phyloP scores from a whole-genome alignment of 1,140 invertebrate species.

The Apis florea region DNA sequence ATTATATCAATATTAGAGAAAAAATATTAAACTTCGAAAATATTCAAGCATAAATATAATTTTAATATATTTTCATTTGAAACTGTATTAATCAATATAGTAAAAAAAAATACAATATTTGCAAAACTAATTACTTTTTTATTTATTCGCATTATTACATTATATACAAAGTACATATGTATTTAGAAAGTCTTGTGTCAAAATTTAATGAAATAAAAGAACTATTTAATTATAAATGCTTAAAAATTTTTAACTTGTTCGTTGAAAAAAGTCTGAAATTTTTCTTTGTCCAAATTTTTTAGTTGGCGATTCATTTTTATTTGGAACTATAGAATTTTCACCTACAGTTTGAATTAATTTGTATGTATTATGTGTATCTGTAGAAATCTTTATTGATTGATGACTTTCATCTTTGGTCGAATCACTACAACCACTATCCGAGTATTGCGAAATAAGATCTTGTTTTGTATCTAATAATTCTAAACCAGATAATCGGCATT shows the following conservation, averaged over 20 bases:
- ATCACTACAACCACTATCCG: conserved; percentile 14
- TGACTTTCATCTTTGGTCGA: conserved; percentile 16
- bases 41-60: background rate
- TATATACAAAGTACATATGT: conserved; percentile 36
- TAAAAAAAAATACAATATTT: background rate
- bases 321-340: background rate
- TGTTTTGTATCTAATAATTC: conserved; percentile 25
- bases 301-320: conserved; percentile 1
- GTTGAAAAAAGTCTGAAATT: conserved; percentile 69
- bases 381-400: conserved; percentile 4
- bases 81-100: background rate
- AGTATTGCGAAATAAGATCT: conserved; percentile 28
- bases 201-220: background rate
- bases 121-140: conserved; percentile 27
- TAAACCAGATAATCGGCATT: conserved; percentile 28
- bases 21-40: background rate
- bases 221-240: background rate
- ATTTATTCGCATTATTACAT: conserved; percentile 38
- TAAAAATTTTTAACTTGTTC: conserved; percentile 42
- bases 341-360: conserved; percentile 19
- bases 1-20: background rate
- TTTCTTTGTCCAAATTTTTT: conserved; percentile 64
- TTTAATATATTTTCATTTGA: background rate
- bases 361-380: background rate
- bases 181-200: conserved; percentile 13